Percentiles rank a stretch among this genome's conserved stretches.
Evolutionary conservation across 1,140 invertebrate genomes (phyloP).

Genomic region (Lasaia peninsularis): DNA sequence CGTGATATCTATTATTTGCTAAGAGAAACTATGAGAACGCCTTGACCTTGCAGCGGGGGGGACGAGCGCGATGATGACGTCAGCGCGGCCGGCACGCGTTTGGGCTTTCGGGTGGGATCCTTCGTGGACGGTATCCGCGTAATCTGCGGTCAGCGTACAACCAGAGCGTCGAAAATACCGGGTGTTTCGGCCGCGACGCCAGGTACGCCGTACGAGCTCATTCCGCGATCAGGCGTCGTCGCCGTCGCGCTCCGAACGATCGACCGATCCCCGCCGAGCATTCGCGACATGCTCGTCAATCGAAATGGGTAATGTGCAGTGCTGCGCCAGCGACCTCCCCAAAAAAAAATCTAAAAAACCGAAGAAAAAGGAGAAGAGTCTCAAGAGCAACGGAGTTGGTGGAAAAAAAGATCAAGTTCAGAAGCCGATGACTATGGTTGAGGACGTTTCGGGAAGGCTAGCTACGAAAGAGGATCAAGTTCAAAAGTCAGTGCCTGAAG

Average conservation of each 20-base stretch:
- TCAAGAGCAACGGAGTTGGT: constrained; percentile 53
- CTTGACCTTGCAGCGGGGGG: constrained; percentile 71
- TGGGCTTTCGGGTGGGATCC: constrained; percentile 75
- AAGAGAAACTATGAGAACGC: constrained; percentile 60
- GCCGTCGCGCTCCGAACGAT: constrained; percentile 73
- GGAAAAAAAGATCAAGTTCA: constrained; percentile 44
- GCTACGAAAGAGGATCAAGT: constrained; percentile 41
- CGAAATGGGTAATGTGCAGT: constrained; percentile 76
- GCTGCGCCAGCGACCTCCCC: constrained; percentile 67
- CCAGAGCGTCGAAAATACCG: constrained; percentile 64
- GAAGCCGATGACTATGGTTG: constrained; percentile 52
- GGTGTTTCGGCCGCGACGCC: constrained; percentile 57
- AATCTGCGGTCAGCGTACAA: constrained; percentile 65
- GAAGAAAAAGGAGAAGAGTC: constrained; percentile 53
- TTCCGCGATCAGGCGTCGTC: constrained; percentile 70
- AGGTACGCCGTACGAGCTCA: constrained; percentile 49
- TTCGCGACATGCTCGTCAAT: constrained; percentile 67
- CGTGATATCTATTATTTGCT: constrained; percentile 2
- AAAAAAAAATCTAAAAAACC: constrained; percentile 56
- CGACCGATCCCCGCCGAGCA: constrained; percentile 62
- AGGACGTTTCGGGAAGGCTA: constrained; percentile 44
- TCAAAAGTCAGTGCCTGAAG: constrained; percentile 32
- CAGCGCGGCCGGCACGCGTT: constrained; percentile 65
- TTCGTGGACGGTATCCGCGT: constrained; percentile 71
- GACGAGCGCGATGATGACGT: constrained; percentile 60